A percentile compares a stretch with the other conserved stretches of the same genome.
phyloP scores from a whole-genome alignment of 92 coral and sea anemone genomes.

The Porites rus region DNA sequence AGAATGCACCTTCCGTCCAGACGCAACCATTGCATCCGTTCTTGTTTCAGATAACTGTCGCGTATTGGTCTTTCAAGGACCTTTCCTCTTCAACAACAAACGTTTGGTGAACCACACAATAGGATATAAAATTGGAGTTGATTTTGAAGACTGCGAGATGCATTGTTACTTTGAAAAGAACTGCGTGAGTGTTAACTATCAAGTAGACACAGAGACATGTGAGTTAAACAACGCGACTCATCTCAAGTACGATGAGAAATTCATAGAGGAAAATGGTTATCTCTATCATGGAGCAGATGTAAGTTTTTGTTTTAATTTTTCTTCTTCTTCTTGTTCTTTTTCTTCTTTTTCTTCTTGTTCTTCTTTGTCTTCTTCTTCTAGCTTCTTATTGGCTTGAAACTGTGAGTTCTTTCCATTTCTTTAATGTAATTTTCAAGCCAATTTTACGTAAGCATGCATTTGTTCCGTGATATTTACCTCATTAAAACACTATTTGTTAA shows the following conservation, averaged over 20 bases:
- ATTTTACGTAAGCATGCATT: not conserved
- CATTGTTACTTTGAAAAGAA: not conserved
- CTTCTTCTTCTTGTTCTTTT: too few species aligned
- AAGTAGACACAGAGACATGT: not conserved
- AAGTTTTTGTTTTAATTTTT: not conserved
- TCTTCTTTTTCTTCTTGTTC: too few species aligned
- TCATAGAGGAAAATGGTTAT: not conserved
- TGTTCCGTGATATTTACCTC: not conserved
- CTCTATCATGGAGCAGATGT: not conserved
- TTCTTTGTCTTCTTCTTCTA: too few species aligned
- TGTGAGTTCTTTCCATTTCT: too few species aligned
- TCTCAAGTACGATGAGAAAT: not conserved
- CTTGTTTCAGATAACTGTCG: not conserved
- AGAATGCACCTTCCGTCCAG: too few species aligned
- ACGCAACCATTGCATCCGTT: too few species aligned
- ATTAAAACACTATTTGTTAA: too few species aligned
- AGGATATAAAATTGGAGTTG: not conserved
- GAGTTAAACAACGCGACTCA: not conserved
- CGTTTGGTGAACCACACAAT: not conserved
- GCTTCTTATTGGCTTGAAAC: too few species aligned
- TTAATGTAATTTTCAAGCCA: not conserved
- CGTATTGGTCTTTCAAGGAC: not conserved
- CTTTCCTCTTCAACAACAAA: not conserved
- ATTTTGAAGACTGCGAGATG: not conserved
- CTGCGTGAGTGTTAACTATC: not conserved